A percentile compares a stretch with the other conserved stretches of the same genome.
Evolutionary conservation across 2,797 vertebrate species (phyloP).

Genomic region (Erithacus rubecula): DNA sequence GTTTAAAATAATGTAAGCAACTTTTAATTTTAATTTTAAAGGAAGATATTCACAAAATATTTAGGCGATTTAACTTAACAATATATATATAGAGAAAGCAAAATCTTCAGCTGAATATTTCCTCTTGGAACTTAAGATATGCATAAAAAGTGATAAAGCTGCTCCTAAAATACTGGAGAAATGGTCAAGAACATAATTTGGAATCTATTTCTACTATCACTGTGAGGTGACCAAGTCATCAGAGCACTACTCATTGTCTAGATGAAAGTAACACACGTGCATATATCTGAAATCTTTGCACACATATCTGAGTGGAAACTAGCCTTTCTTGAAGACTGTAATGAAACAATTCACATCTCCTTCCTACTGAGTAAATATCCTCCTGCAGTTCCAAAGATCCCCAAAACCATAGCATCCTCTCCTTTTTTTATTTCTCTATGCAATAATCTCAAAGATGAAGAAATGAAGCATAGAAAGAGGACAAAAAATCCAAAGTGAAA

Average conservation of each 20-base stretch:
- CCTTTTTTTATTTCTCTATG: fast-evolving
- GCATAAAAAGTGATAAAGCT: neutral
- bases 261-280: neutral
- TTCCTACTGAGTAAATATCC: neutral
- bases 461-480: neutral
- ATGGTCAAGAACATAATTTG: neutral
- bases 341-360: neutral
- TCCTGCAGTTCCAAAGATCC: neutral
- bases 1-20: neutral
- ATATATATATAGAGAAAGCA: neutral
- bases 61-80: neutral
- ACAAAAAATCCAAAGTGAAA: neutral
- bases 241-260: neutral
- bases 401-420: fast-evolving
- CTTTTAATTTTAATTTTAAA: neutral
- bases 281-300: neutral
- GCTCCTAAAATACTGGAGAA: neutral
- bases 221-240: neutral
- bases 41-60: neutral
- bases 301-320: neutral
- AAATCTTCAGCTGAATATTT: neutral
- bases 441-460: neutral
- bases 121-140: neutral
- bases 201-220: neutral
- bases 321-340: neutral